Conservation (phyloP, 2,888 invertebrate genomes). For the Cantharis flavilabris region DNA sequence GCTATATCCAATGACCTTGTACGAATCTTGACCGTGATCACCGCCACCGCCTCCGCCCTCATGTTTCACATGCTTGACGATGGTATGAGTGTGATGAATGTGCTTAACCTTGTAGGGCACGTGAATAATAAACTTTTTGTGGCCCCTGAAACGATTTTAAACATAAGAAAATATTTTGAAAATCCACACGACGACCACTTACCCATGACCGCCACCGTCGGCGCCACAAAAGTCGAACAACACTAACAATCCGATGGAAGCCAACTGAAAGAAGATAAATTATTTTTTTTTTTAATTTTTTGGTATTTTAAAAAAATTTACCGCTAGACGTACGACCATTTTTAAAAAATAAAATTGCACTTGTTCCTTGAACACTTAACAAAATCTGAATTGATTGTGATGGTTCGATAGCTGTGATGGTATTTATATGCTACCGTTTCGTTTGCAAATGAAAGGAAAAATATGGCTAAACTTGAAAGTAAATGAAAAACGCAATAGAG, state of each 20-base stretch:
- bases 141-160: conserved; percentile 45
- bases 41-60: conserved; percentile 45
- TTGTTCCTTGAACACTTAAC: conserved; percentile 21
- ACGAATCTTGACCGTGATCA: conserved; percentile 67
- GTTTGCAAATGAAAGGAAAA: conserved; percentile 41
- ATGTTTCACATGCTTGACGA: conserved; percentile 71
- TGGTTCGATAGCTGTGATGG: conserved; percentile 17
- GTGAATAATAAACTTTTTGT: conserved; percentile 78
- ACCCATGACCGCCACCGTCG: conserved; percentile 57
- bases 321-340: conserved; percentile 61
- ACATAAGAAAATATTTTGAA: not conserved
- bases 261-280: conserved; percentile 43
- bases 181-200: conserved; percentile 30
- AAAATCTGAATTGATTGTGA: conserved; percentile 32
- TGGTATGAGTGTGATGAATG: conserved; percentile 77
- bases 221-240: conserved; percentile 54
- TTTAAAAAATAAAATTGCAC: conserved; percentile 20
- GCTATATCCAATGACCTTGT: conserved; percentile 71
- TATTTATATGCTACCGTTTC: conserved; percentile 37
- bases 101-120: conserved; percentile 78
- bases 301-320: conserved; percentile 49
- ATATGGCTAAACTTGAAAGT: conserved; percentile 37
- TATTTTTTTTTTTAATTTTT: not conserved
- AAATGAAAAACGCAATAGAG: conserved; percentile 35
- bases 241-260: conserved; percentile 47